Evolutionary conservation across 1,140 invertebrate genomes (phyloP), one percentile per base, ranked within the genome.

Genomic region (Trigoniulus corallinus): DNA sequence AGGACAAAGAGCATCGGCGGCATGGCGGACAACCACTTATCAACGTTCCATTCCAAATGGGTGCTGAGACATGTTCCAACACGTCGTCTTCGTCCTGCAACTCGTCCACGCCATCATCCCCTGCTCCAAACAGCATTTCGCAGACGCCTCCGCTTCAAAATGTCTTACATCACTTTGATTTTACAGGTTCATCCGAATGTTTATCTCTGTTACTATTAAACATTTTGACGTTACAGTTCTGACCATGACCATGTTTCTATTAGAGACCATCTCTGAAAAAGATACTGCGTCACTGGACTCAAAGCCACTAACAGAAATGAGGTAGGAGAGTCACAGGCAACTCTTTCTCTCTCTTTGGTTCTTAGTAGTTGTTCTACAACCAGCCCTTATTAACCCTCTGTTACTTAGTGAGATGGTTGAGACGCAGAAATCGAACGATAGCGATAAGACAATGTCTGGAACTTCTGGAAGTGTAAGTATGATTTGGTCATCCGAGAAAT

Each of bases 41-140:
- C 39, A 51, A 27, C 25, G 29, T 54, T 2, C 43, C 29, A 21
- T 48, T 25, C 12, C 63, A 64, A 41, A 61, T 61, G 51, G 58
- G 63, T 41, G 78, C 75, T 39, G 85, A 88, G 67, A 92, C 87
- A 50, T 89, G 87, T 70, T 94, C 89, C 50, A 91, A 86, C 64
- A 88, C 86, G 45, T 94, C 91, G 41, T 94, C 86, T 46, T 94
- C 91, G 40, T 94, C 88, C 63, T 94, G 88, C 72, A 95, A 92
- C 67, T 93, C 88, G 64, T 94, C 89, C 53, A 89, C 89, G 52
- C 89, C 89, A 55, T 93, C 88, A 58, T 93, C 88, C 69, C 91
- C 91, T 50, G 88, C 88, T 54, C 74, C 80, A 57, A 63, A 66
- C 58, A 26, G 51, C 23, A 60, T 64, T 46, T 68, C 64, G 60